phyloP scores from a whole-genome alignment of 2,888 invertebrate genomes.

The Drosophila macrospina region DNA sequence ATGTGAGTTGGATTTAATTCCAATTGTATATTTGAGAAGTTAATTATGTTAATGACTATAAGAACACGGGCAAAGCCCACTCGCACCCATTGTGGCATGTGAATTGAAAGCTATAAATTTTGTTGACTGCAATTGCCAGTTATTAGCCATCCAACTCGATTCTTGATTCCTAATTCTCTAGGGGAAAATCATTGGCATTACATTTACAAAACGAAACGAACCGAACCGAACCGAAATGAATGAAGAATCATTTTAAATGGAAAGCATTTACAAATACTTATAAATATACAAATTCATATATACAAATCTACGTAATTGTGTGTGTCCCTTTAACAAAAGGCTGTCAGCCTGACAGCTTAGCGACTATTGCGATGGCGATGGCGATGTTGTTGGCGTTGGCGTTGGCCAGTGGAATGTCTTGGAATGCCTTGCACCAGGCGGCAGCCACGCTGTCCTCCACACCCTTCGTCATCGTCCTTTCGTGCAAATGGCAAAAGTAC shows the following conservation, averaged over 20 bases:
- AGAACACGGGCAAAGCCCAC: not conserved
- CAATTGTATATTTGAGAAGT: no score
- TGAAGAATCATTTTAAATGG: slow-evolving; percentile 55
- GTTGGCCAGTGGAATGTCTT: slow-evolving; percentile 58
- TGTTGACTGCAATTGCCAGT: slow-evolving; percentile 43
- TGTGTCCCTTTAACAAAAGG: slow-evolving; percentile 42
- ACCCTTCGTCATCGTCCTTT: not conserved
- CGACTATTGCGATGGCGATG: slow-evolving; percentile 49
- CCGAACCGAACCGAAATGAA: slow-evolving; percentile 48
- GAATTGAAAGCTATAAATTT: slow-evolving; percentile 19
- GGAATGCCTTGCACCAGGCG: slow-evolving; percentile 48
- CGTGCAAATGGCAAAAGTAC: slow-evolving; percentile 58
- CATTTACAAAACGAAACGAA: slow-evolving; percentile 37
- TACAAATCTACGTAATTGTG: slow-evolving; percentile 9
- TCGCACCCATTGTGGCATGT: not conserved
- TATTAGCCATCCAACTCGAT: slow-evolving; percentile 44
- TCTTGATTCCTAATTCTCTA: slow-evolving; percentile 21
- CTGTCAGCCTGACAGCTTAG: slow-evolving; percentile 54
- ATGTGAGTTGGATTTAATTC: no score
- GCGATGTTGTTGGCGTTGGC: slow-evolving; percentile 14
- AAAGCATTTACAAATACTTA: slow-evolving; percentile 37
- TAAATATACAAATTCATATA: slow-evolving; percentile 16
- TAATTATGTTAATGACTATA: not conserved
- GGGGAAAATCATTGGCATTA: slow-evolving; percentile 59
- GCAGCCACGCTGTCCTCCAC: slow-evolving; percentile 7